Base-by-base conservation (phyloP, 2,888 invertebrate genomes). In the Eledona agricola region DNA sequence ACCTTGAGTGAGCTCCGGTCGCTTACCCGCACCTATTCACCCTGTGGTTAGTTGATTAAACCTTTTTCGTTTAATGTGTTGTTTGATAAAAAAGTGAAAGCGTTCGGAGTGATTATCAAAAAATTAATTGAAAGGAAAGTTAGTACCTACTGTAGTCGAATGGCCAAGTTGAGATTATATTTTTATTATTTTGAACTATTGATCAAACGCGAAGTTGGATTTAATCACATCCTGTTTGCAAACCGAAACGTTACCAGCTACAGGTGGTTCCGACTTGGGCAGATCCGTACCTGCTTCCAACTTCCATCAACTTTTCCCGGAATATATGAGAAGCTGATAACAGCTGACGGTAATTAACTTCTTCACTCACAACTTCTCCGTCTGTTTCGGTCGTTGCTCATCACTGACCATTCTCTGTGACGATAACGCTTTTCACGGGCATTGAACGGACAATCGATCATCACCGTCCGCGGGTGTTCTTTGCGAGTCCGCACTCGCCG, bases 401-500 rank as follows among this genome's bases (percentile, higher is more conserved):
- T 38, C 23, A 37, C 37, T 23, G 37, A n/a, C 13, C 22, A 37
- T 37, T 37, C 37, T 38, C 38, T 38, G 9, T 16, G 7, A 26
- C 38, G 42, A 42, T 42, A 12, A 13, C 15, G 42, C 10, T 29
- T 29, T 42, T 42, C 29, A 20, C 42, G 42, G 42, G 11, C 29
- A 26, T 42, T 29, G 42, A 28, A 42, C 42, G 42, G 42, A 42
- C 29, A 42, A 42, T 42, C 42, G 42, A 29, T 42, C 42, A 42
- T 42, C 40, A 23, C 23, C 38, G 26, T 13, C 25, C 13, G 16
- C 38, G 26, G 3, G 23, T 12, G 15, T 29, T 29, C n/a, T 29
- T 7, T 11, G 13, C 2, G 26, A 26, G 9, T 7, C 12, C 6
- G 29, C 2, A 1, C 29, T 28, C 6, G n/a, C 12, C 11, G 10